Base-by-base conservation (phyloP, 2,888 invertebrate genomes). In the Eucera pruinosa region DNA sequence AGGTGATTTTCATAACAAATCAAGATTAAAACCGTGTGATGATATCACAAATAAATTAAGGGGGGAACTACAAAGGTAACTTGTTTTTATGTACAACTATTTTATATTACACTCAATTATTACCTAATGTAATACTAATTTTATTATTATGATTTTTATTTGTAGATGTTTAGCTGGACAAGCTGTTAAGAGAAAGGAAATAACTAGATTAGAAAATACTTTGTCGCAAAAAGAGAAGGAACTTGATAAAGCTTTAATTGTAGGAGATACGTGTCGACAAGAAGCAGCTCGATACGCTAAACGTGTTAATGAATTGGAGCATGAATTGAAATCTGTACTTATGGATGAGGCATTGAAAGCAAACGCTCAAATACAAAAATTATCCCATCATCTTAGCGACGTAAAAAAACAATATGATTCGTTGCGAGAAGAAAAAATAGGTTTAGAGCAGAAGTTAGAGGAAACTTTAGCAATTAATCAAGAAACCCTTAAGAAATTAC, bases 111-210 rank as follows among this genome's bases (percentile, higher is more conserved):
- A 20, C 33, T 33, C 43, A 48, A 69, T 41, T 50, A 30, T 54
- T 9, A 9, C 65, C 33, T 62, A 20, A 55, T 33, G 11, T 13
- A 27, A 54, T 6, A 20, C 23, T 39, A 45, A 27, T 45, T 48
- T 86, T 93, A 47, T 48, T 27, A n/a, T 33, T 23, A 36, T 57
- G 6, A 30, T 58, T 30, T 50, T 41, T 23, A 60, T 67, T 69
- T 60, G 86, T 57, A 92, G 93, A 33, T 93, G 93, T 23, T 85
- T 94, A 20, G 90, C 90, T 18, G 92, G 91, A 23, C 92, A 93
- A 48, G 93, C 93, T 65, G 86, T 87, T 1, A 94, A 94, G 80
- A 90, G 93, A n/a, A 94, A 94, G 73, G 93, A 94, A 82, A 93
- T 94, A 45, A 92, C 92, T n/a, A 91, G 91, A 48, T 82, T 94